Conservation (phyloP, 1,140 invertebrate genomes). For the Trichonephila clavata region DNA sequence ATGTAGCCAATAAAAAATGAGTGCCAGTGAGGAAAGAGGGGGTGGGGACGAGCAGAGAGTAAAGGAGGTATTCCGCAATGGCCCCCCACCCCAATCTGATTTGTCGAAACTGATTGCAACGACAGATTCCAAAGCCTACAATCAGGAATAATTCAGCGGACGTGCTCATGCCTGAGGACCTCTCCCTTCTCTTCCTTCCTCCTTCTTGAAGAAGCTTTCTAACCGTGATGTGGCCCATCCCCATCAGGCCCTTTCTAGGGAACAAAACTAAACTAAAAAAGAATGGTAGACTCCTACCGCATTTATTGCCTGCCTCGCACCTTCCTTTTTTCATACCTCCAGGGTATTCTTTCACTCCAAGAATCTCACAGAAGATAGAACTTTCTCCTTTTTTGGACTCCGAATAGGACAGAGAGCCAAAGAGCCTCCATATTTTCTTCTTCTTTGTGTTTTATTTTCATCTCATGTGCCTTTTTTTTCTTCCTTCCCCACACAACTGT, state of each 20-base stretch:
- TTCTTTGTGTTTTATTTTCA: neutral
- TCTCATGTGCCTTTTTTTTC: neutral
- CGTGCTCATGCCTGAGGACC: conserved; percentile 52
- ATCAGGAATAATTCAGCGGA: conserved; percentile 73
- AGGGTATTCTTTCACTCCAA: conserved; percentile 44
- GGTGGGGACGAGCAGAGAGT: neutral
- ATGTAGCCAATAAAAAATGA: conserved; percentile 25
- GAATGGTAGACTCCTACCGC: conserved; percentile 44
- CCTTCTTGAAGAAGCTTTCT: conserved; percentile 37
- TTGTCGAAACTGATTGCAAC: conserved; percentile 70
- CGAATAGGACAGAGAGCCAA: conserved; percentile 54
- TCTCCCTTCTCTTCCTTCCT: neutral
- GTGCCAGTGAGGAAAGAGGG: neutral
- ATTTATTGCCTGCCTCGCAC: conserved; percentile 66
- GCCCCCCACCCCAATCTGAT: conserved; percentile 56
- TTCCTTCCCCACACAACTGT: conserved; percentile 29
- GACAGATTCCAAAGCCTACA: conserved; percentile 72
- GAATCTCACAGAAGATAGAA: conserved; percentile 59
- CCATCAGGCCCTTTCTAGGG: conserved; percentile 21
- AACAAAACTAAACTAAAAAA: conserved; percentile 34
- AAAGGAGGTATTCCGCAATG: conserved; percentile 52
- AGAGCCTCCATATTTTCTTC: conserved; percentile 59
- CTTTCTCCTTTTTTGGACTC: conserved; percentile 32
- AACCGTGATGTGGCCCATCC: conserved; percentile 36
- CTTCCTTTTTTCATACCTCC: conserved; percentile 27